These are phyloP conservation scores for Etheostoma nigrum DNA, from an alignment of 2,797 vertebrate genomes.

Conservation along the genomic window DNA sequence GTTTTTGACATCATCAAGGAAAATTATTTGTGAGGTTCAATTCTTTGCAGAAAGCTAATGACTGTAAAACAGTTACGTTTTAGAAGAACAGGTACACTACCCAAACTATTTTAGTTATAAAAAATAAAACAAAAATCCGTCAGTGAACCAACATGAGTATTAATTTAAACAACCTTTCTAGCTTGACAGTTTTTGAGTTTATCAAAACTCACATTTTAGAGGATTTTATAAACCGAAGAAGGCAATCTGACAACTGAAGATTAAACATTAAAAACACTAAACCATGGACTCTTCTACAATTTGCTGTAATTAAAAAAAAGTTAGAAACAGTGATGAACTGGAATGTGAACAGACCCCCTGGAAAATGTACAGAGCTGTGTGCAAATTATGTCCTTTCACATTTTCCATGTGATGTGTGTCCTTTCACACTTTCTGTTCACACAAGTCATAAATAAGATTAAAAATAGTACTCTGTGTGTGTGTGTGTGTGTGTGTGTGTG, in stretches of 20 bases:
- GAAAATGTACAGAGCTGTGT: constrained; percentile 41
- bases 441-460: constrained; percentile 58
- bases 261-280: constrained; percentile 16
- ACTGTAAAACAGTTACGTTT: no score
- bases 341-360: constrained; percentile 29
- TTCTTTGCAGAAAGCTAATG: no score
- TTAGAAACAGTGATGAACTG: neutral
- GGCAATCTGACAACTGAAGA: constrained; percentile 2
- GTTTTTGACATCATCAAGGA: no score
- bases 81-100: no score
- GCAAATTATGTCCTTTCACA: constrained; percentile 48
- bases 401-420: constrained; percentile 49
- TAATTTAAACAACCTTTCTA: neutral
- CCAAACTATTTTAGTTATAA: no score
- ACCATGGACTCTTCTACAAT: neutral
- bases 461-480: constrained; percentile 48
- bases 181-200: neutral
- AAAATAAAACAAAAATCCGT: no score
- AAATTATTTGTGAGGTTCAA: no score
- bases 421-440: constrained; percentile 57
- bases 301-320: neutral
- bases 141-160: neutral
- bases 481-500: constrained; percentile 24
- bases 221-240: constrained; percentile 21
- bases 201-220: constrained; percentile 11